Base-by-base conservation (phyloP, 2,797 vertebrate genomes). In the Catharus ustulatus region DNA sequence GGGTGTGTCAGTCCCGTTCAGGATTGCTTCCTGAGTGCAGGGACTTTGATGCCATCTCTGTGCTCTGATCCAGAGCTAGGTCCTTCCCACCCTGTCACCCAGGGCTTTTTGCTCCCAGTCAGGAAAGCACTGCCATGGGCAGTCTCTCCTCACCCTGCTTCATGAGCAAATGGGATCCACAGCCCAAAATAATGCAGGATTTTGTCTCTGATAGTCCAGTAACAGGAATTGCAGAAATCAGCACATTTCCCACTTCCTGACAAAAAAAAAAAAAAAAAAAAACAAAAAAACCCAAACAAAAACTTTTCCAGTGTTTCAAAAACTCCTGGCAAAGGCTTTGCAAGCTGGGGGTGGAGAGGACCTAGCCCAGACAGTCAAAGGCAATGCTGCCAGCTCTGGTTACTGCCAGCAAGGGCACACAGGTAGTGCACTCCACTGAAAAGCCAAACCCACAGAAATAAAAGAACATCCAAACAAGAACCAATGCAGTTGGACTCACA, bases 301-400 rank as follows among this genome's bases (percentile, higher is more conserved):
- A 12, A 12, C 75, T 61, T 77, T 42, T 79, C 63, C 73, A 6
- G 32, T 55, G 69, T 74, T 90, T 82, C 81, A 75, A n/a, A 81
- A 73, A 24, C 63, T 72, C 55, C 74, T 95, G 94, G 84, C 82
- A 91, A 78, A 75, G 88, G 59, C 79, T 93, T 86, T 49, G 78
- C 4, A 3, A 45, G 73, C 55, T 0, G 0, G 11, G 45, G 66
- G 29, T 22, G 57, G 51, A 74, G 43, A 83, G 74, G 86, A 43
- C 29, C 8, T 1, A 23, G 66, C 62, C 64, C 32, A 24, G 57
- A 5, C 27, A 38, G 34, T 3, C 0, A 1, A 62, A 72, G 85
- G 71, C 68, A 69, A 22, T 0, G 4, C 0, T 63, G 64, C n/a
- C 0, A 3, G 74, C 43, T 88, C 66, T n/a, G 43, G 40, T 64